Base-by-base conservation (phyloP, 2,888 invertebrate species). In the Ichneumoninae sp. region DNA sequence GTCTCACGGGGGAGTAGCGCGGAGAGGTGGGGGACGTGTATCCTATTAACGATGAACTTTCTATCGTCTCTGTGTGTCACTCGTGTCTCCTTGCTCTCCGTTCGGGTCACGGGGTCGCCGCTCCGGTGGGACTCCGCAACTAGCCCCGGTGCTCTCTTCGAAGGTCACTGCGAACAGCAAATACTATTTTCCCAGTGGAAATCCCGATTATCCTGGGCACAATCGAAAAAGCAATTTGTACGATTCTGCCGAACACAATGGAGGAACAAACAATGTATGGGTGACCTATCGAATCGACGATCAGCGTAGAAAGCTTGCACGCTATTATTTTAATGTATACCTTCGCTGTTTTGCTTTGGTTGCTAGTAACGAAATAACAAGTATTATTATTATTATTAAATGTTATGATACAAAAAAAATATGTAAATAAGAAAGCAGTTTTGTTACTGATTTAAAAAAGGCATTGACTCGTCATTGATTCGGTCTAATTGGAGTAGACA, bases 31-130 rank as follows among this genome's bases (percentile, higher is more conserved):
- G 26, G 16, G 44, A 16, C 44, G 40, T 73, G 71, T 47, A 65
- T 73, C 66, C 74, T 44, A 33, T 60, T 40, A 60, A 60, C 65
- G 77, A 81, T 89, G 88, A 91, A 92, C 92, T 92, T 92, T 92
- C 92, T 92, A 91, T 86, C 68, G 19, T n/a, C 33, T 40, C 50
- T 52, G 22, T 87, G 89, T 90, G 90, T 91, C 92, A 89, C 90
- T 91, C 13, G 22, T 90, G 91, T 89, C 89, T 89, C 89, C 85
- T 85, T 82, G 65, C 73, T 79, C 86, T 70, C 70, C 77, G 52
- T 78, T 85, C 83, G 83, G 86, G 87, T 85, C 86, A 83, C 88
- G 68, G 40, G 88, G 88, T 88, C 88, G 86, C 65, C 68, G 57
- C 63, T 66, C 36, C 66, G 54, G 54, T 33, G 66, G 40, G 22